These are phyloP conservation scores for Athalia rosae DNA, from an alignment of 2,888 invertebrate genomes.

Conservation along the genomic window DNA sequence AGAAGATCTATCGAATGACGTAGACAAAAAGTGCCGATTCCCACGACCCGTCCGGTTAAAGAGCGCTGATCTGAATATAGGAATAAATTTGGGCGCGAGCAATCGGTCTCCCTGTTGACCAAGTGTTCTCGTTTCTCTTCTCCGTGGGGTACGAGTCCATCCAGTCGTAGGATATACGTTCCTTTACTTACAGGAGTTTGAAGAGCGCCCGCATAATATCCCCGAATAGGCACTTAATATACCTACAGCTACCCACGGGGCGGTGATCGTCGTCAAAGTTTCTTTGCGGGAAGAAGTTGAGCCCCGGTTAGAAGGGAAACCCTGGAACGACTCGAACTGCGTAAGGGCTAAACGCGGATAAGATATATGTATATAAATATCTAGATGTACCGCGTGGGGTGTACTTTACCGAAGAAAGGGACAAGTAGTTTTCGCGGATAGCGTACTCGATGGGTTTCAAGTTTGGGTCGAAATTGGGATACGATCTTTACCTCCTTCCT, in stretches of 20 bases:
- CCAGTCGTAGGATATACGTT: background rate
- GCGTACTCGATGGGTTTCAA: constrained; percentile 24
- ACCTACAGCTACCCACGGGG: constrained; percentile 7
- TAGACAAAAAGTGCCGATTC: too few relatives aligned
- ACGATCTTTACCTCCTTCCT: constrained; percentile 10
- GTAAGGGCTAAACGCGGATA: constrained; percentile 26
- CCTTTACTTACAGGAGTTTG: background rate
- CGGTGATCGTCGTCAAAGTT: constrained; percentile 6
- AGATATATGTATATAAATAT: background rate
- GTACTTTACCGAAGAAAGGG: constrained; percentile 11
- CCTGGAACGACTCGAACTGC: constrained; percentile 3
- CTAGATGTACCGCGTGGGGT: background rate
- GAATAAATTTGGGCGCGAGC: too few relatives aligned
- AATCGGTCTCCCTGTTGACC: background rate
- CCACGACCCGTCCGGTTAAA: too few relatives aligned
- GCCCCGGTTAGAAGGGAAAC: constrained; percentile 24
- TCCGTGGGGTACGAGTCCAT: too few relatives aligned
- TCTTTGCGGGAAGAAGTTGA: constrained; percentile 29
- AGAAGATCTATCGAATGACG: too few relatives aligned
- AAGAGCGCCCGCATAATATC: background rate
- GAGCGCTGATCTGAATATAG: too few relatives aligned
- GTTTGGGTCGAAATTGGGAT: constrained; percentile 21
- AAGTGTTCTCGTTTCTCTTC: background rate
- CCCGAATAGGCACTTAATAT: constrained; percentile 3
- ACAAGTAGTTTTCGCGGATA: constrained; percentile 36